Evolutionary conservation across 2,113 vertebrate genomes (phyloP).

Genomic region (Eublepharis macularius): DNA sequence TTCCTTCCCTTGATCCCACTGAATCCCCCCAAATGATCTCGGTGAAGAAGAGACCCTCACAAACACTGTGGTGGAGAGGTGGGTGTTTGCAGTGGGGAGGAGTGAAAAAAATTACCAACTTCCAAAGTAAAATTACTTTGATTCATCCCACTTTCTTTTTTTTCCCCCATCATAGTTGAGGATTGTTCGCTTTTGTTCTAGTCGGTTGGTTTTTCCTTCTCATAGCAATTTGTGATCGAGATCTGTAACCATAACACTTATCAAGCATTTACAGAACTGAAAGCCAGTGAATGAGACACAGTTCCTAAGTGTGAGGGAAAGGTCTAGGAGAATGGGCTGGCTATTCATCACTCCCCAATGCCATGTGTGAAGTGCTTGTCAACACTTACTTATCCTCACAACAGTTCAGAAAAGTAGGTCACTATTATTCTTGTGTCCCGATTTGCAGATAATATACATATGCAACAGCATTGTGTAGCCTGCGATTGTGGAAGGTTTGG

Average conservation of each 20-base stretch:
- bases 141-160: not conserved
- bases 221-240: not conserved
- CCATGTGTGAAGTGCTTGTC: not conserved
- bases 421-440: not conserved
- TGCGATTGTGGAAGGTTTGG: too few species aligned
- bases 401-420: not conserved
- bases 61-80: too few species aligned
- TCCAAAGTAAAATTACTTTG: not conserved
- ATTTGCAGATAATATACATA: not conserved
- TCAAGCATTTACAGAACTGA: not conserved
- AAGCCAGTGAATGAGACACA: not conserved
- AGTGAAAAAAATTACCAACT: too few species aligned
- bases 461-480: not conserved
- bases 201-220: not conserved
- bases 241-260: not conserved
- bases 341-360: not conserved
- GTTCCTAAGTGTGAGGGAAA: not conserved
- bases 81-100: too few species aligned
- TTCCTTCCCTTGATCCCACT: too few species aligned
- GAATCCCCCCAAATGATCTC: too few species aligned
- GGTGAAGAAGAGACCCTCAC: too few species aligned
- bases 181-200: too few species aligned
- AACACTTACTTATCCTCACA: not conserved
- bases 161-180: too few species aligned
- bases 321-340: not conserved